Conservation (phyloP, 2,797 vertebrate genomes). For the Huso huso region DNA sequence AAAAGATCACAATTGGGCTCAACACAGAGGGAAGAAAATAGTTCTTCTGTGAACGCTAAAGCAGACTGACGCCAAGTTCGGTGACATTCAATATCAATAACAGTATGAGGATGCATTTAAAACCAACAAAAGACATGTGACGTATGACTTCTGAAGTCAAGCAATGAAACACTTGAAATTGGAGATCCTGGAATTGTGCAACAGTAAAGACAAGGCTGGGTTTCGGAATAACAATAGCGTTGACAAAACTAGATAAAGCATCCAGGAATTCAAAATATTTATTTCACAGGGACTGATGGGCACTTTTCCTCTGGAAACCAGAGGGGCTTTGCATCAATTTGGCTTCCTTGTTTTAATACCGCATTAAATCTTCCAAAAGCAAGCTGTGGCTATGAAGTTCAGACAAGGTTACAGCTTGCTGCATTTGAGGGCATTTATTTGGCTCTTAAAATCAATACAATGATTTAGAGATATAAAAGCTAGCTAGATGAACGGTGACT, state of each 20-base stretch:
- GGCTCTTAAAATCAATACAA: conserved; percentile 53
- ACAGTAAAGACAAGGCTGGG: conserved; percentile 45
- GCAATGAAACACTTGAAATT: conserved; percentile 46
- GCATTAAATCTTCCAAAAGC: too few species aligned
- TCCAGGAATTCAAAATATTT: conserved; percentile 38
- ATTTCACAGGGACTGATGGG: conserved; percentile 29
- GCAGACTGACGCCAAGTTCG: conserved; percentile 64
- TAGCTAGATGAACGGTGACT: conserved; percentile 32
- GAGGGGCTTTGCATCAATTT: conserved; percentile 28
- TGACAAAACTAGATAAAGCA: conserved; percentile 40
- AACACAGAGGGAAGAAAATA: too few species aligned
- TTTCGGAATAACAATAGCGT: conserved; percentile 48
- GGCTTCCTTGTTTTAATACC: conserved; percentile 22
- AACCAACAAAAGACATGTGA: conserved; percentile 36
- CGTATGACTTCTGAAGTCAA: conserved; percentile 30
- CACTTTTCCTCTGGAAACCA: conserved; percentile 24
- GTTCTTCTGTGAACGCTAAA: conserved; percentile 48
- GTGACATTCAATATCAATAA: conserved; percentile 72
- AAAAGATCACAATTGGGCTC: too few species aligned
- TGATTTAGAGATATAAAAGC: conserved; percentile 48
- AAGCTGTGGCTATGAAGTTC: conserved; percentile 32
- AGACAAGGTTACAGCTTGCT: conserved; percentile 36
- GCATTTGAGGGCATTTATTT: conserved; percentile 38
- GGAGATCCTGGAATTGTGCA: conserved; percentile 47
- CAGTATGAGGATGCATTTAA: conserved; percentile 65